These are phyloP conservation scores for Trinorchestia longiramus DNA, from an alignment of 1,140 invertebrate species.

Conservation along the genomic window DNA sequence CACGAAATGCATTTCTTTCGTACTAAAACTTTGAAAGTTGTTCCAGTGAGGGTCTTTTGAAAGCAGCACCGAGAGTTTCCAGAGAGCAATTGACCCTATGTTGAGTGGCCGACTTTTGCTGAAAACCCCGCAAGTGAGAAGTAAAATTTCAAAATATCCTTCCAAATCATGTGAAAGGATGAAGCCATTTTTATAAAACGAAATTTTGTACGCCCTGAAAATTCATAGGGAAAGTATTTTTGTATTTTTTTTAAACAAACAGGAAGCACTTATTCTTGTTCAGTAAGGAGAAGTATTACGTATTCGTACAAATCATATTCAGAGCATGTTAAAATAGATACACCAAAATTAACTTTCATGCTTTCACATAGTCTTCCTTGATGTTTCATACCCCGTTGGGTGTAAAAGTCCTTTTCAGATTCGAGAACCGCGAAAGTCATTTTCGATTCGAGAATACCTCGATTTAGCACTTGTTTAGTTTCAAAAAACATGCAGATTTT, in stretches of 20 bases:
- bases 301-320: too few relatives aligned
- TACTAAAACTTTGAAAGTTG: conserved; percentile 5
- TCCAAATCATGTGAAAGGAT: neutral
- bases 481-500: too few relatives aligned
- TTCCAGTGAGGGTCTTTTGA: neutral
- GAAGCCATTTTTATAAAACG: neutral
- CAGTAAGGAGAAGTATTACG: too few relatives aligned
- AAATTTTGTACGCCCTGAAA: neutral
- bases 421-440: too few relatives aligned
- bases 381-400: too few relatives aligned
- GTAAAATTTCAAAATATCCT: neutral
- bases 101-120: conserved; percentile 34
- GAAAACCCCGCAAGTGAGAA: neutral
- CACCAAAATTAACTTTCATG: too few relatives aligned
- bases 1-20: conserved; percentile 13
- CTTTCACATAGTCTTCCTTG: too few relatives aligned
- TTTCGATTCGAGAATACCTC: too few relatives aligned
- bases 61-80: neutral
- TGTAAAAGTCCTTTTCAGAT: too few relatives aligned
- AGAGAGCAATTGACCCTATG: neutral
- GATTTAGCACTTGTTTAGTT: too few relatives aligned
- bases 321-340: too few relatives aligned
- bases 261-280: too few relatives aligned
- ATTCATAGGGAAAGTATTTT: neutral
- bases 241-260: neutral